Evolutionary conservation across 2,113 vertebrate genomes (phyloP).

Genomic region (Carettochelys insculpta): DNA sequence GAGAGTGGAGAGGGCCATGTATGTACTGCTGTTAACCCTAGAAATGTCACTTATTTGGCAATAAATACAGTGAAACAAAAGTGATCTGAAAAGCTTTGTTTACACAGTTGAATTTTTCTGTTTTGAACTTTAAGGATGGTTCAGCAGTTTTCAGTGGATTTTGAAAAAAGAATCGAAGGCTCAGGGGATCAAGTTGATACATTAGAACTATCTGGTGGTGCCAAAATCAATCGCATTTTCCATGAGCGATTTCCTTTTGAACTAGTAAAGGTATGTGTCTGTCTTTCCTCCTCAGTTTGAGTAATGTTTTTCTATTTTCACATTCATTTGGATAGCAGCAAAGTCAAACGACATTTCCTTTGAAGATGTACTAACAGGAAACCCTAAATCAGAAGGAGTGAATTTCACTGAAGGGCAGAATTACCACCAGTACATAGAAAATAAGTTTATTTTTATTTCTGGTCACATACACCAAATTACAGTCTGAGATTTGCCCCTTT

Average conservation of each 20-base stretch:
- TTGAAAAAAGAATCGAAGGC: conserved; percentile 84
- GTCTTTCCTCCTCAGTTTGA: background rate
- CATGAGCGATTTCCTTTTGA: conserved; percentile 86
- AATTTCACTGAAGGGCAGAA: background rate
- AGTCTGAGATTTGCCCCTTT: background rate
- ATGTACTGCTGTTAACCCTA: conserved; percentile 26
- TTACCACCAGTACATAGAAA: background rate
- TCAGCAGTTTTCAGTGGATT: conserved; percentile 84
- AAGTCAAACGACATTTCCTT: background rate
- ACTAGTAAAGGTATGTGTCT: conserved; percentile 79
- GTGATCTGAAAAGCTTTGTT: background rate
- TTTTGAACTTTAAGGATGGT: conserved; percentile 75
- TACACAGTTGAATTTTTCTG: background rate
- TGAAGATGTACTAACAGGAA: background rate
- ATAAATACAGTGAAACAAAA: background rate
- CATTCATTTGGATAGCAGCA: background rate
- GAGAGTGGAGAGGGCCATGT: background rate
- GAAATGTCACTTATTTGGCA: background rate
- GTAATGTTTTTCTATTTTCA: background rate
- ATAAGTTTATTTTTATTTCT: background rate
- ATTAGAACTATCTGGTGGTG: conserved; percentile 81
- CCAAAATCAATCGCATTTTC: conserved; percentile 85
- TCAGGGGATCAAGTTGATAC: conserved; percentile 85
- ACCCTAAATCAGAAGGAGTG: background rate
- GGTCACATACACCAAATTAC: background rate